Evolutionary conservation across 2,888 invertebrate species (phyloP), one percentile per base, ranked within the genome.

Genomic region (Acleris laterana): DNA sequence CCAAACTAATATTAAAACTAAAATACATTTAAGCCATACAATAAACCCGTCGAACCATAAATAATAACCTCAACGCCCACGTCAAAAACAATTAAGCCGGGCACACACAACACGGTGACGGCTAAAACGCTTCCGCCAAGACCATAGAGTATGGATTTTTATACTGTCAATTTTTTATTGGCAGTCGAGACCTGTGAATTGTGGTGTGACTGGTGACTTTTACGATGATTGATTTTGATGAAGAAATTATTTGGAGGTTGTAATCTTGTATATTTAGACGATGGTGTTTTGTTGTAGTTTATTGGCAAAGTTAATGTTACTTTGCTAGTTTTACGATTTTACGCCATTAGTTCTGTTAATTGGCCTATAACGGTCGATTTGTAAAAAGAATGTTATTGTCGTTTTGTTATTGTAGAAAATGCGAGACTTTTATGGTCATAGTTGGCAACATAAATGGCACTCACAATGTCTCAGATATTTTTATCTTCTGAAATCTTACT

Each of bases 21-120:
- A 46, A 46, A 46, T n/a, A 17, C 46, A 46, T 51, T 22, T 51
- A 49, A 51, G 6, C 13, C 51, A 3, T 9, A 51, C 51, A 51
- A 51, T 51, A 25, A 51, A 25, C 11, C 7, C 51, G 51, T 51
- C 25, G 25, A 25, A 51, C 22, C 51, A n/a, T 51, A 25, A 22
- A 51, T 51, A 22, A 51, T 51, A 51, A 22, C 51, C n/a, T 13
- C 25, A 51, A 51, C 51, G 25, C 51, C 51, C 16, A 51, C 51
- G 51, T 51, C 51, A 16, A n/a, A 51, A 22, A 25, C 25, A 51
- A 51, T 51, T 51, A 51, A 51, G 51, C 51, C 19, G 16, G 9
- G 25, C 25, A 49, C 49, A 51, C 51, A 51, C 25, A 6, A 13
- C 16, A 25, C 19, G 25, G 25, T 19, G 25, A 25, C 25, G 22